A percentile compares a stretch with the other conserved stretches of the same genome.
phyloP scores from a whole-genome alignment of 2,113 vertebrate species.

The Tonatia bakeri region DNA sequence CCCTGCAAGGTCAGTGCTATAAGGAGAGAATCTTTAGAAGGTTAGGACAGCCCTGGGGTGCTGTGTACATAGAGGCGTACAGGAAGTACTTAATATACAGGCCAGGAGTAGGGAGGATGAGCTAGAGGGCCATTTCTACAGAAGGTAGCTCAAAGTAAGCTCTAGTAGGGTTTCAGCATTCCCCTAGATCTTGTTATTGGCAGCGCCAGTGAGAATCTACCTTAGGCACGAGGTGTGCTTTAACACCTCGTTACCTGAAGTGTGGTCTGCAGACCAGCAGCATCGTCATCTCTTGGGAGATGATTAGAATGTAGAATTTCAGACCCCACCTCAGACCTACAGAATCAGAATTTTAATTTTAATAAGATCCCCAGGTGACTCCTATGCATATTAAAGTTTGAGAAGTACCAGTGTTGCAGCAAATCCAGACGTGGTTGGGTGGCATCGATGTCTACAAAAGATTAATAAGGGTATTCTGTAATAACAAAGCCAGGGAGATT shows the following conservation, averaged over 20 bases:
- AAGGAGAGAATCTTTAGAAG: neutral
- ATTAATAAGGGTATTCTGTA: neutral
- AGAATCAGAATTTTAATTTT: conserved; percentile 51
- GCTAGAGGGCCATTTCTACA: rapidly evolving
- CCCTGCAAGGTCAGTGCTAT: neutral
- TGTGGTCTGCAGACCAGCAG: neutral
- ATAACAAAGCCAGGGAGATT: neutral
- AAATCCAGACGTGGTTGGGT: neutral
- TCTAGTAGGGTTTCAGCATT: neutral
- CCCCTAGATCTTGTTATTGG: neutral
- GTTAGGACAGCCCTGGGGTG: neutral
- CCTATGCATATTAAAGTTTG: neutral
- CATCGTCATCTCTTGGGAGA: neutral
- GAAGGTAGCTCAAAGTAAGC: neutral
- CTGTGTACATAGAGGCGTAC: neutral
- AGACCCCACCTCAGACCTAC: conserved; percentile 19
- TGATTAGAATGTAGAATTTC: conserved; percentile 24
- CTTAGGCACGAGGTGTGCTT: neutral
- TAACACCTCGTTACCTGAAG: neutral
- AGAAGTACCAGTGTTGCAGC: neutral
- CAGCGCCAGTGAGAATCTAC: neutral
- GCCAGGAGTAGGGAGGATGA: neutral
- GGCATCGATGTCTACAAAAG: neutral
- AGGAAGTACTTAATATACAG: neutral
- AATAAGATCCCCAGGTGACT: conserved; percentile 47